Percentiles rank a stretch among this genome's conserved stretches.
Evolutionary conservation across 23 tunicate genomes (phyloP).

Genomic region (Trididemnum miniatum): DNA sequence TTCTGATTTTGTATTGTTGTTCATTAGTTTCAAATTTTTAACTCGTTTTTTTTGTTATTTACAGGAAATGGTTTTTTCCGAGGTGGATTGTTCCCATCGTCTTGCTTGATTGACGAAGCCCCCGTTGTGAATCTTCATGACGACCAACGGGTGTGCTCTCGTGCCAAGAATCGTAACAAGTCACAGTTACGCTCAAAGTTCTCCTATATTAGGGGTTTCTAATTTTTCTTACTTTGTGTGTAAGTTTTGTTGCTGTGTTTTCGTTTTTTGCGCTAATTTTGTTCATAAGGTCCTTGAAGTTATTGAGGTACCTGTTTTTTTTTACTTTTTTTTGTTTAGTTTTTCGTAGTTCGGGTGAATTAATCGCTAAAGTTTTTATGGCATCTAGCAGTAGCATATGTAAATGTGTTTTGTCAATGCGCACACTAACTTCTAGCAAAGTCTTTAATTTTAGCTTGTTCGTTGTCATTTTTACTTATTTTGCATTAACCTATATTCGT

Average conservation of each 20-base stretch:
- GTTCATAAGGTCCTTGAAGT: conserved; percentile 11
- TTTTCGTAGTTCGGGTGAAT: no score
- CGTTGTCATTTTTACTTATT: no score
- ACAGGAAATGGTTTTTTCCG: conserved; percentile 94
- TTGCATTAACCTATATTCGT: no score
- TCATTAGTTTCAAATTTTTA: neutral
- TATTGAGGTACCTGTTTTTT: neutral
- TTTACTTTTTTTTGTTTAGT: neutral
- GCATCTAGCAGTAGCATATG: no score
- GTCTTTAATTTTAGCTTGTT: no score
- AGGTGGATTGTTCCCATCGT: conserved; percentile 69
- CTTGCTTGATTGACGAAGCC: conserved; percentile 68
- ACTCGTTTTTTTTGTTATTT: conserved; percentile 29
- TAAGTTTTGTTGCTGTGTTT: neutral
- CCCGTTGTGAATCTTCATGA: conserved; percentile 54
- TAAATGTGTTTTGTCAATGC: no score
- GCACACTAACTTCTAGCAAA: no score
- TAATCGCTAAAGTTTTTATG: no score
- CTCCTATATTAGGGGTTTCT: conserved; percentile 91
- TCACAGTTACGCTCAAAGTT: conserved; percentile 77
- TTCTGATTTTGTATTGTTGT: neutral
- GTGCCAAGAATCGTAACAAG: conserved; percentile 97
- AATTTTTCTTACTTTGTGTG: conserved; percentile 14
- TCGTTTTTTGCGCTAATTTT: neutral
- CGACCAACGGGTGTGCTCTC: conserved; percentile 57